phyloP scores from a whole-genome alignment of 2,797 vertebrate species.

The Cyclopterus lumpus region DNA sequence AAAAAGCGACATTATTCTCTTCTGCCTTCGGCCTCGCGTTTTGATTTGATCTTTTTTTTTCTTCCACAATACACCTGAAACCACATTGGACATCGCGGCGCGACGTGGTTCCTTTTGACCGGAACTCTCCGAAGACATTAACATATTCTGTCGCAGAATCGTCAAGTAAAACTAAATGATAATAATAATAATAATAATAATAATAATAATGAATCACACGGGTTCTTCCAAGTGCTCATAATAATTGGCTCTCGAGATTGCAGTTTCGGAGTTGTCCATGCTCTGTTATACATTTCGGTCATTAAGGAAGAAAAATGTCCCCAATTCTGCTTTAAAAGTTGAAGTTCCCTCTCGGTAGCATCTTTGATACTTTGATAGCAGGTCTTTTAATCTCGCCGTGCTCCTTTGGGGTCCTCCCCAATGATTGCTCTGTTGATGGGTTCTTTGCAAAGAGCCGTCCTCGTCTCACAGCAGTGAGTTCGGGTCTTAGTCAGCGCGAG shows the following conservation, averaged over 20 bases:
- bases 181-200: too few relatives aligned
- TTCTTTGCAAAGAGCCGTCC: conserved; percentile 58
- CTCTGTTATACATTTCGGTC: conserved; percentile 66
- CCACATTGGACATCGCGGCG: neutral
- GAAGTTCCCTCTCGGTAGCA: conserved; percentile 58
- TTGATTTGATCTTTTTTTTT: conserved; percentile 18
- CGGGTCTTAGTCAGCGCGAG: conserved; percentile 33
- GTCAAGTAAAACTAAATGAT: conserved; percentile 13
- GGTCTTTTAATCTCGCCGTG: conserved; percentile 69
- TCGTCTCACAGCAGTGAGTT: conserved; percentile 56
- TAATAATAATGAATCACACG: conserved; percentile 7
- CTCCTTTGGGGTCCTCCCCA: conserved; percentile 59
- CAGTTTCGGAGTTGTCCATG: conserved; percentile 44
- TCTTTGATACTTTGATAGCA: conserved; percentile 75
- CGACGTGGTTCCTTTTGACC: neutral
- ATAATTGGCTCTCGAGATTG: conserved; percentile 49
- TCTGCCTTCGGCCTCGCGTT: neutral
- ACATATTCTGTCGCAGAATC: conserved; percentile 6
- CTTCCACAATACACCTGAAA: conserved; percentile 5
- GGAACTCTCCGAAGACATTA: conserved; percentile 7
- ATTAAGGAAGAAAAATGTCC: conserved; percentile 63
- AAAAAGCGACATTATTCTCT: conserved; percentile 12
- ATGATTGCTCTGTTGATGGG: conserved; percentile 71
- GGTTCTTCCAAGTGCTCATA: conserved; percentile 44
- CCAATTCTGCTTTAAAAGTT: conserved; percentile 67